phyloP scores from a whole-genome alignment of 2,888 invertebrate species.

The Hoplodrina ambigua region DNA sequence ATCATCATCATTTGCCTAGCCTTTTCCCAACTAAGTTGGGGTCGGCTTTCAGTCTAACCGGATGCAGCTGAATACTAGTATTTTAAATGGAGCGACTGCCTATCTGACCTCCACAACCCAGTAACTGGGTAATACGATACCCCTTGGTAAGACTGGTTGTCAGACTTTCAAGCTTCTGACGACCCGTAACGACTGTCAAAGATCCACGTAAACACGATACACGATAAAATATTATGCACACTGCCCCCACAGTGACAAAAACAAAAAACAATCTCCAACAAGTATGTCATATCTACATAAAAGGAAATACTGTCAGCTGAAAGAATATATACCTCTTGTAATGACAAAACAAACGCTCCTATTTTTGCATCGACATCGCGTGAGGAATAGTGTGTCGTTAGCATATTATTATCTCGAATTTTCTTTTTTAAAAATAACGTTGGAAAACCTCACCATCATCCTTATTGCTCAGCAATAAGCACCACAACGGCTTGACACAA shows the following conservation, averaged over 20 bases:
- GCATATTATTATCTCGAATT: conserved; percentile 74
- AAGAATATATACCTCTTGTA: conserved; percentile 47
- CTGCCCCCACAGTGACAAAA: conserved; percentile 23
- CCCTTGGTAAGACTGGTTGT: too few species aligned
- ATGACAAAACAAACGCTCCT: conserved; percentile 66
- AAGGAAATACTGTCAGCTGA: conserved; percentile 43
- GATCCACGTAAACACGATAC: conserved; percentile 12
- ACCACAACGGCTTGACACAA: conserved; percentile 37
- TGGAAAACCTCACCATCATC: conserved; percentile 26
- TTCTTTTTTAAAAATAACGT: conserved; percentile 57
- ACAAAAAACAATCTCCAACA: conserved; percentile 18
- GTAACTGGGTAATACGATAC: too few species aligned
- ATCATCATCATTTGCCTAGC: too few species aligned
- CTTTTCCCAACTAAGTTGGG: too few species aligned
- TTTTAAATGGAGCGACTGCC: too few species aligned
- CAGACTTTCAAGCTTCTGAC: too few species aligned
- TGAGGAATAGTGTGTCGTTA: conserved; percentile 75
- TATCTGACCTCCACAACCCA: too few species aligned
- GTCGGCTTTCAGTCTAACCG: too few species aligned
- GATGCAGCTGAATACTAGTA: too few species aligned
- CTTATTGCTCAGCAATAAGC: conserved; percentile 51
- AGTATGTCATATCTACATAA: conserved; percentile 43
- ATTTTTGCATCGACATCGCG: conserved; percentile 79
- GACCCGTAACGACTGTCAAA: too few species aligned
- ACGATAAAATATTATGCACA: conserved; percentile 16